These are phyloP conservation scores for Melanotaenia boesemani DNA, from an alignment of 2,797 vertebrate genomes.

Conservation along the genomic window DNA sequence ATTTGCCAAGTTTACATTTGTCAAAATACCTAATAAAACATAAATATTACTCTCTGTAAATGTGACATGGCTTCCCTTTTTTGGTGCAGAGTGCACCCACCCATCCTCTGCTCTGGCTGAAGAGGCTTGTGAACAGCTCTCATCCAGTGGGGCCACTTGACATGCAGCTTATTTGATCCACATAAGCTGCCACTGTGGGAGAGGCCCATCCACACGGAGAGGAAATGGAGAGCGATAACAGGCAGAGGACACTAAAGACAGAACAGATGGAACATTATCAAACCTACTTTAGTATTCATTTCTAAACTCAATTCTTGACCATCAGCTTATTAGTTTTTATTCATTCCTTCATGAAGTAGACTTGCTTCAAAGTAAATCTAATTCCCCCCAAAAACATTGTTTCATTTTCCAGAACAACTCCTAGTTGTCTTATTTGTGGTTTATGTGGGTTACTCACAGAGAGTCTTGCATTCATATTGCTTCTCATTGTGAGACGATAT, in stretches of 20 bases:
- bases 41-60: slow-evolving; percentile 37
- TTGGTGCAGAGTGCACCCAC: slow-evolving; percentile 33
- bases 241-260: slow-evolving; percentile 3
- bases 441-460: not conserved
- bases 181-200: slow-evolving; percentile 45
- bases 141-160: slow-evolving; percentile 48
- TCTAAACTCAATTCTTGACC: slow-evolving; percentile 16
- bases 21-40: slow-evolving; percentile 20
- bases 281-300: slow-evolving; percentile 17
- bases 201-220: slow-evolving; percentile 29
- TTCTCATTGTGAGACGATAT: not conserved
- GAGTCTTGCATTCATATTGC: slow-evolving; percentile 9
- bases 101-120: slow-evolving; percentile 43
- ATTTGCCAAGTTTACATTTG: slow-evolving; percentile 11
- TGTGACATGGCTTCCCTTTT: slow-evolving; percentile 50
- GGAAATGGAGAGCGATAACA: not conserved
- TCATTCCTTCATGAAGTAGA: not conserved
- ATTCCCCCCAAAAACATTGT: not conserved
- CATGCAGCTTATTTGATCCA: slow-evolving; percentile 59
- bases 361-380: not conserved
- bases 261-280: slow-evolving; percentile 16
- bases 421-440: not conserved
- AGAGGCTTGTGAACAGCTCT: slow-evolving; percentile 64
- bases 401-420: not conserved
- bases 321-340: not conserved